phyloP scores from a whole-genome alignment of 2,113 vertebrate species.

The Polyodon spathula region DNA sequence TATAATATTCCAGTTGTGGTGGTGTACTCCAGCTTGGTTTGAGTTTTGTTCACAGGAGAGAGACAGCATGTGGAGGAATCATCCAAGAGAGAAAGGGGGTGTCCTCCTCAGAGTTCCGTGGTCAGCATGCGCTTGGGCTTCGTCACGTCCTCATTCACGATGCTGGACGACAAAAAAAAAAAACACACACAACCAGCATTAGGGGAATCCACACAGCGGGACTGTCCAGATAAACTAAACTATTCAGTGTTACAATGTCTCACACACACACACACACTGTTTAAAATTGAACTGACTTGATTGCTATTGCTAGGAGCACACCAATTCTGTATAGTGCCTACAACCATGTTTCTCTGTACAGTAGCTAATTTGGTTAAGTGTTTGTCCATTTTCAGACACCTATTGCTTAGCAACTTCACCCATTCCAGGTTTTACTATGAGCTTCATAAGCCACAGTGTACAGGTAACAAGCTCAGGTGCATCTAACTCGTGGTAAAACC shows the following conservation, averaged over 20 bases:
- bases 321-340: neutral
- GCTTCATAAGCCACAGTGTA: no score
- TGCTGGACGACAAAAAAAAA: constrained; percentile 28
- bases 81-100: neutral
- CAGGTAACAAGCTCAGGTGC: no score
- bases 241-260: neutral
- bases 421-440: no score
- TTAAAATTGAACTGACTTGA: neutral
- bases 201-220: neutral
- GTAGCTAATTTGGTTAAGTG: neutral
- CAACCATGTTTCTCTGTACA: neutral
- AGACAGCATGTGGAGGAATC: neutral
- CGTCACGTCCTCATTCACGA: constrained; percentile 44
- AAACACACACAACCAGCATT: neutral
- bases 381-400: neutral
- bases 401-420: no score
- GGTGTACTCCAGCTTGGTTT: neutral
- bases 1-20: neutral
- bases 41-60: neutral
- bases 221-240: neutral
- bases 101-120: constrained; percentile 75
- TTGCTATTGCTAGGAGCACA: neutral
- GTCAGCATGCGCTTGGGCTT: constrained; percentile 79
- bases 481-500: no score
- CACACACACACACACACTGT: neutral